phyloP scores from a whole-genome alignment of 2,113 vertebrate species.

The Centropristis striata region DNA sequence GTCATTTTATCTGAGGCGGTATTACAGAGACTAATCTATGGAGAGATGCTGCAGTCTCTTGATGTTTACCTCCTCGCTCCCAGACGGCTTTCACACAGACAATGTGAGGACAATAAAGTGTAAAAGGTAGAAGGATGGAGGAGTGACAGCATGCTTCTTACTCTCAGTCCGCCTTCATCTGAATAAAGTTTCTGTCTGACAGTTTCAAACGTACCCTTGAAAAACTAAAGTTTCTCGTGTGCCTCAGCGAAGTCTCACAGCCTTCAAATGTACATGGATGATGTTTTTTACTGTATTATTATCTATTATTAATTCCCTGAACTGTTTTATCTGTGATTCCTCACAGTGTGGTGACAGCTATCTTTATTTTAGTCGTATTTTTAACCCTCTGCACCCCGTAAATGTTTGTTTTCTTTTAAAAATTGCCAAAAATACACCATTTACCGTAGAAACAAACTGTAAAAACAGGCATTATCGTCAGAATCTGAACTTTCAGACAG shows the following conservation, averaged over 20 bases:
- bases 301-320: neutral
- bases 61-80: constrained; percentile 35
- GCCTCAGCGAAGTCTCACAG: neutral
- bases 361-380: neutral
- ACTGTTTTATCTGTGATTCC: neutral
- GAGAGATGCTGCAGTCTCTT: constrained; percentile 41
- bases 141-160: neutral
- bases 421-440: no score
- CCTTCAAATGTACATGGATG: neutral
- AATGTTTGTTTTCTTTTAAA: no score
- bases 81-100: neutral
- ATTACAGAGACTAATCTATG: constrained; percentile 26
- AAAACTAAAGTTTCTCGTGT: constrained; percentile 9
- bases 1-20: constrained; percentile 30
- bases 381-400: no score
- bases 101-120: neutral
- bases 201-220: constrained; percentile 1
- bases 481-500: no score
- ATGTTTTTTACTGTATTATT: neutral
- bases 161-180: neutral
- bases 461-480: no score
- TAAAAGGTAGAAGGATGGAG: neutral
- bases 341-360: neutral
- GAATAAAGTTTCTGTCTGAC: constrained; percentile 6
- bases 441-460: no score